phyloP scores from a whole-genome alignment of 2,797 vertebrate species.

The Gymnopithys bicolor region DNA sequence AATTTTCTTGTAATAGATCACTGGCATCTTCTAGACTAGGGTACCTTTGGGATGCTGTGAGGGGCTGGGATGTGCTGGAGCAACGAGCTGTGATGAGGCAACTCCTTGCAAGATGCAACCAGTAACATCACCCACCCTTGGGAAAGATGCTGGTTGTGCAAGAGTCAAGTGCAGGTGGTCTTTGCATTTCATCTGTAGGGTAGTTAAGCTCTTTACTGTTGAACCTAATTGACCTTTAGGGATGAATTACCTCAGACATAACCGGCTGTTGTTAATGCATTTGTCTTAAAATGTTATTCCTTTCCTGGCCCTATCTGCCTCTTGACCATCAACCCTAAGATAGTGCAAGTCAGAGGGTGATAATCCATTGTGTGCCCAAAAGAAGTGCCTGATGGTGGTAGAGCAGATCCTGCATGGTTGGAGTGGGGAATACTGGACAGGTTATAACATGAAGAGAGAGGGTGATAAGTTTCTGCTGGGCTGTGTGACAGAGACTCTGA shows the following conservation, averaged over 20 bases:
- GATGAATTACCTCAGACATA: neutral
- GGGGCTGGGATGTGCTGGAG: neutral
- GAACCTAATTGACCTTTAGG: neutral
- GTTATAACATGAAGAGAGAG: neutral
- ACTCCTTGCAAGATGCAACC: neutral
- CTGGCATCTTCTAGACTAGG: neutral
- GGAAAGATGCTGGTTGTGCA: neutral
- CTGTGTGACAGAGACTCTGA: neutral
- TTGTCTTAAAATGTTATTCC: neutral
- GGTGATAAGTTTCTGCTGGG: neutral
- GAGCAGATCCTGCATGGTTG: neutral
- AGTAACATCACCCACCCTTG: neutral
- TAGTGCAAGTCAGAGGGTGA: neutral
- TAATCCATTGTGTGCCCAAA: neutral
- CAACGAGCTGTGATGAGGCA: neutral
- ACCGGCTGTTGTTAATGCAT: neutral
- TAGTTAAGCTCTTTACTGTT: neutral
- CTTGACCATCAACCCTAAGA: neutral
- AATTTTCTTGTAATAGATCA: neutral
- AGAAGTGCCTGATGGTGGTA: neutral
- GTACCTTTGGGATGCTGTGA: neutral
- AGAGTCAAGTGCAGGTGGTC: accelerated
- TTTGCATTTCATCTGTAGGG: neutral
- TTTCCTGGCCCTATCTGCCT: neutral
- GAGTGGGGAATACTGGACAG: neutral